Evolutionary conservation across 2,113 vertebrate genomes (phyloP).

Genomic region (Gambusia holbrooki): DNA sequence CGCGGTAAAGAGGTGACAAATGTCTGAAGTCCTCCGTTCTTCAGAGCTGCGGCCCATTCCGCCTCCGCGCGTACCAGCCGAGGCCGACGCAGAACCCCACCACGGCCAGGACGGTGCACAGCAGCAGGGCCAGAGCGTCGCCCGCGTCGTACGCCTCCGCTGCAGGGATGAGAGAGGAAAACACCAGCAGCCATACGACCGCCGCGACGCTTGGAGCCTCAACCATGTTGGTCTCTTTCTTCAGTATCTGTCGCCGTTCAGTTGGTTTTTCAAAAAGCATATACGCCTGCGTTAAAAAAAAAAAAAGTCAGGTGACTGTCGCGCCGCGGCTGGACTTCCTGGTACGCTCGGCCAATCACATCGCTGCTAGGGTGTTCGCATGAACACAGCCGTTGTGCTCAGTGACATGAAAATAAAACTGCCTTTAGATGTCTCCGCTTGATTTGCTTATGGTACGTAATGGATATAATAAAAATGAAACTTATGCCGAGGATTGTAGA

Average conservation of each 20-base stretch:
- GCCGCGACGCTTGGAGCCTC: slow-evolving; percentile 41
- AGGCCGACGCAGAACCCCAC: slow-evolving; percentile 89
- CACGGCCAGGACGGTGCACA: slow-evolving; percentile 81
- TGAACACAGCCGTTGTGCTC: not conserved
- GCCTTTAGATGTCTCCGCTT: not conserved
- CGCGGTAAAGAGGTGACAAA: not conserved
- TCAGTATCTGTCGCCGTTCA: not conserved
- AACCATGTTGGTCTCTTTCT: slow-evolving; percentile 78
- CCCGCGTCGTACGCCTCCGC: slow-evolving; percentile 89
- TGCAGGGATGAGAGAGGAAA: slow-evolving; percentile 77
- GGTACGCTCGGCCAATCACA: slow-evolving; percentile 66
- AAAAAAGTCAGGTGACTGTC: slow-evolving; percentile 51
- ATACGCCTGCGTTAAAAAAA: slow-evolving; percentile 40
- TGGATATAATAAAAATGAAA: not conserved
- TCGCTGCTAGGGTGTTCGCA: slow-evolving; percentile 1
- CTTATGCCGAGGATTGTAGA: not conserved
- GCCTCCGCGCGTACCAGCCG: slow-evolving; percentile 89
- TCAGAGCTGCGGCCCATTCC: slow-evolving; percentile 84
- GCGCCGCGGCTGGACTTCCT: slow-evolving; percentile 49
- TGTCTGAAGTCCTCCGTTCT: not conserved
- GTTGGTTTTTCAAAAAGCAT: slow-evolving; percentile 45
- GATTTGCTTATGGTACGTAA: no score
- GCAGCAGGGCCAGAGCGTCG: slow-evolving; percentile 86
- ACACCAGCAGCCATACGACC: slow-evolving; percentile 61
- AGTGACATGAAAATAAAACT: not conserved